Conservation (phyloP, 1,140 invertebrate species). For the Bombus waltoni region DNA sequence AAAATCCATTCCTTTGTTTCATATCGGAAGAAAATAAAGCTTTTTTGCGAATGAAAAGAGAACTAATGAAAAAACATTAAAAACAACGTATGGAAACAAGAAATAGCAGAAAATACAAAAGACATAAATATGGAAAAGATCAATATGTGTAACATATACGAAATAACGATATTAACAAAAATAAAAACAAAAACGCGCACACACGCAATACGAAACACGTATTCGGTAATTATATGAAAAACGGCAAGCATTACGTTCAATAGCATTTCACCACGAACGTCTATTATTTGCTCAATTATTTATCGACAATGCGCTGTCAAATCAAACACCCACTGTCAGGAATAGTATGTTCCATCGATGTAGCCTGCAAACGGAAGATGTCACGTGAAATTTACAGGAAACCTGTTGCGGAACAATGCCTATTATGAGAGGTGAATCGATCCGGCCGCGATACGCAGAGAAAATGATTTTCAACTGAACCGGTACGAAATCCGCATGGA, state of each 20-base stretch:
- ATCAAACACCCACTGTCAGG: not conserved
- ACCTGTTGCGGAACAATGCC: constrained; percentile 39
- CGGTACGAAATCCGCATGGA: constrained; percentile 50
- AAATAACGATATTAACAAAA: too few relatives aligned
- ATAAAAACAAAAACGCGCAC: too few relatives aligned
- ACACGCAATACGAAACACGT: too few relatives aligned
- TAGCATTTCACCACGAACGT: not conserved
- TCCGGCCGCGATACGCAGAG: not conserved
- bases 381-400: constrained; percentile 16
- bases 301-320: not conserved
- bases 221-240: not conserved
- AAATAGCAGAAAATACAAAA: too few relatives aligned
- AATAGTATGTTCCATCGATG: not conserved
- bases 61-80: too few relatives aligned
- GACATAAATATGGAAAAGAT: too few relatives aligned
- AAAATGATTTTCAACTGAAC: constrained; percentile 2
- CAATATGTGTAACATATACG: too few relatives aligned
- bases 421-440: not conserved
- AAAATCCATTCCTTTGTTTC: too few relatives aligned
- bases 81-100: too few relatives aligned
- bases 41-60: too few relatives aligned
- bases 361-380: not conserved
- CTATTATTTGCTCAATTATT: constrained; percentile 6
- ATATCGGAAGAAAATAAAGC: too few relatives aligned
- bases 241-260: not conserved